Percentiles rank a stretch among this genome's conserved stretches.
Evolutionary conservation across 2,797 vertebrate species (phyloP).

Genomic region (Dryobates pubescens): DNA sequence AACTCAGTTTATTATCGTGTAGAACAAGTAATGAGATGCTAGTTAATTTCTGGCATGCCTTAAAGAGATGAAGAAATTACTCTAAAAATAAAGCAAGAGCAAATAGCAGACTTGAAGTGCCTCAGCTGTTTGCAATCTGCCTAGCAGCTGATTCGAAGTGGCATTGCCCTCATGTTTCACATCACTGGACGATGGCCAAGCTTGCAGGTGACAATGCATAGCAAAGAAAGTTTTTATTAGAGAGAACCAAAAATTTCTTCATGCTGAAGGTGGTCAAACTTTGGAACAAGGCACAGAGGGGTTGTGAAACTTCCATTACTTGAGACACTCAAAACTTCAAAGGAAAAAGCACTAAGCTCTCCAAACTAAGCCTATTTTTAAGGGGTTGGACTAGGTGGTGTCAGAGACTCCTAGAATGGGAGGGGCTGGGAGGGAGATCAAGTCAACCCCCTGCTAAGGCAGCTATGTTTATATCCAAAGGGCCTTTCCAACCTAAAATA

Average conservation of each 20-base stretch:
- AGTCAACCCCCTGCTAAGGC: too few species aligned
- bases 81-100: conserved; percentile 41
- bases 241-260: background rate
- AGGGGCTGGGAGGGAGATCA: too few species aligned
- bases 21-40: conserved; percentile 22
- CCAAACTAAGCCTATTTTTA: background rate
- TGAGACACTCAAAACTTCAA: background rate
- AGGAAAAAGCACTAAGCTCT: background rate
- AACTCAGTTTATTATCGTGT: background rate
- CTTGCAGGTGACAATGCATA: background rate
- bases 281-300: background rate
- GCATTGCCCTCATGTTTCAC: too few species aligned
- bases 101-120: background rate
- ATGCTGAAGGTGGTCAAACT: background rate
- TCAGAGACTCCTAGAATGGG: too few species aligned
- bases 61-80: conserved; percentile 47
- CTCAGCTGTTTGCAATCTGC: background rate
- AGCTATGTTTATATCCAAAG: background rate
- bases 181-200: background rate
- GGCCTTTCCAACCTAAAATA: background rate
- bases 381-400: background rate
- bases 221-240: background rate
- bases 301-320: background rate
- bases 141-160: background rate
- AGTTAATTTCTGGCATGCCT: conserved; percentile 44